Evolutionary conservation across 2,113 vertebrate species (phyloP).

Genomic region (Etia nguti): DNA sequence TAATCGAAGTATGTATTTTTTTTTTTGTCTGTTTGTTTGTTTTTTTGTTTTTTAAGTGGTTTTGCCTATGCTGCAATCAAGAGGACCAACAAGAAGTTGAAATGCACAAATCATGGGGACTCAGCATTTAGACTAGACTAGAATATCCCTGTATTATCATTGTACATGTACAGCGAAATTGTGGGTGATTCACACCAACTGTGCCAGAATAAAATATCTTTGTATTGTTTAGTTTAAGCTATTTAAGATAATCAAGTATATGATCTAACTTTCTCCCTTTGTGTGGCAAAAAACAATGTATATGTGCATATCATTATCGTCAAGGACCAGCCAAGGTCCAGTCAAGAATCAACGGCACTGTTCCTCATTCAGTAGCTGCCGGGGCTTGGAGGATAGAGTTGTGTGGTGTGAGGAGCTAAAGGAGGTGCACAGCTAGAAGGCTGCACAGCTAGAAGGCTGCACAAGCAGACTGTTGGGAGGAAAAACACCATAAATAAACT

Average conservation of each 20-base stretch:
- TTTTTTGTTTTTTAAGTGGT: neutral
- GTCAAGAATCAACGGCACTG: neutral
- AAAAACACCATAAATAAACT: neutral
- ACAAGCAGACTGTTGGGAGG: neutral
- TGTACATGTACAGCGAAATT: no score
- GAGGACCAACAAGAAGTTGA: no score
- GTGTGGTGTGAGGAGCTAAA: neutral
- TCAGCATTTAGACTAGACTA: no score
- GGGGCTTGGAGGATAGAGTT: neutral
- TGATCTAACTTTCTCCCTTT: neutral
- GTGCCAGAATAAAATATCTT: no score
- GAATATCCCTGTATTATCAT: no score
- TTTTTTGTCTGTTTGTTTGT: neutral
- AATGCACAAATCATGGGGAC: no score
- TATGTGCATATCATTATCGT: neutral
- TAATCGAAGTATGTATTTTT: neutral
- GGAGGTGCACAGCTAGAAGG: neutral
- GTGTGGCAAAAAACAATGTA: neutral
- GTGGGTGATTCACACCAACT: no score
- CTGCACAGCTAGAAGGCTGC: neutral
- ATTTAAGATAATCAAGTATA: neutral
- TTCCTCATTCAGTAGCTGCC: neutral
- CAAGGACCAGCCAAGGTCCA: neutral
- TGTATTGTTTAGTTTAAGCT: no score
- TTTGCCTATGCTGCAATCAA: no score